Conservation (phyloP, 2,797 vertebrate species). For the Parauchenoglanis ngamensis region DNA sequence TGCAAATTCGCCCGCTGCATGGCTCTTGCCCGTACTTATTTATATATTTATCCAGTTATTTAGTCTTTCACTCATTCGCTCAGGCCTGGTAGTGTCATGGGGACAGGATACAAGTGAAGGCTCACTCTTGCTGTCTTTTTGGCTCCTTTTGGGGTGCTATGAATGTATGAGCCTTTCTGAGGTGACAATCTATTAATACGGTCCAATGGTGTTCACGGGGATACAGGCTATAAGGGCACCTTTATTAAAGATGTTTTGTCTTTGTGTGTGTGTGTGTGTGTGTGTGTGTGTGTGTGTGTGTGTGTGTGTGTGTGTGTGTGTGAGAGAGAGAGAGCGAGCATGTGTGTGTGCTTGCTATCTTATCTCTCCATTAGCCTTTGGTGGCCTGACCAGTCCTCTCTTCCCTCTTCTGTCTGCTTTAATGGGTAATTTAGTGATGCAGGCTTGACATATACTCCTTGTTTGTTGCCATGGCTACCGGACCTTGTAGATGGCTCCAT, state of each 20-base stretch:
- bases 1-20: slow-evolving; percentile 78
- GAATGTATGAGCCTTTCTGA: slow-evolving; percentile 65
- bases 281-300: slow-evolving; percentile 29
- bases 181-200: slow-evolving; percentile 76
- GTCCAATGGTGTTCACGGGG: slow-evolving; percentile 71
- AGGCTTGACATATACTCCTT: slow-evolving; percentile 82
- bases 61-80: slow-evolving; percentile 70
- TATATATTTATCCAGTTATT: slow-evolving; percentile 63
- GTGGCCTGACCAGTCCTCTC: slow-evolving; percentile 76
- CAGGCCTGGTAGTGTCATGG: slow-evolving; percentile 60
- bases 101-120: slow-evolving; percentile 64
- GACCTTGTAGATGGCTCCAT: slow-evolving; percentile 75
- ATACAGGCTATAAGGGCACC: slow-evolving; percentile 70
- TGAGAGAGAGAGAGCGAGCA: slow-evolving; percentile 18
- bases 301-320: slow-evolving; percentile 48
- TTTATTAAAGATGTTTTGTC: slow-evolving; percentile 78
- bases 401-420: slow-evolving; percentile 75
- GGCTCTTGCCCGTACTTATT: slow-evolving; percentile 54
- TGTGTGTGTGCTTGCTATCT: slow-evolving; percentile 56
- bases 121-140: background rate
- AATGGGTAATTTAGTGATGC: slow-evolving; percentile 85
- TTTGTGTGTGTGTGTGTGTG: slow-evolving; percentile 46
- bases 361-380: slow-evolving; percentile 79
- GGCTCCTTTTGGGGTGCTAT: slow-evolving; percentile 37
- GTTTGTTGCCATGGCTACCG: slow-evolving; percentile 83